Conservation (phyloP, 2,113 vertebrate species). For the Alaudala cheleensis region DNA sequence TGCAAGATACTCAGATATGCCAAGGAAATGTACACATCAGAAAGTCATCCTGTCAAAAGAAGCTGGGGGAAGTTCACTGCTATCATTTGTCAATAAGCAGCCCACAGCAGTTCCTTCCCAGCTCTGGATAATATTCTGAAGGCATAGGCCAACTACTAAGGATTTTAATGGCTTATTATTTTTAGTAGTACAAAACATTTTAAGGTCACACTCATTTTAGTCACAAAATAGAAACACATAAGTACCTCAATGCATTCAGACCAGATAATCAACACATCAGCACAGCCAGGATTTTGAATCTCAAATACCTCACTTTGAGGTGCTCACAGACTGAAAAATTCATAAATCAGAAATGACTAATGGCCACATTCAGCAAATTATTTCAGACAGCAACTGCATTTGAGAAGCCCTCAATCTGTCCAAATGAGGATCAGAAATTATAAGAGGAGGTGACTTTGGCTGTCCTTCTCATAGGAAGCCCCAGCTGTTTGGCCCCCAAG, state of each 20-base stretch:
- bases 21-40: not conserved
- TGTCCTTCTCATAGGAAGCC: not conserved
- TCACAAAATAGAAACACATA: not conserved
- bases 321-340: slow-evolving; percentile 12
- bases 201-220: slow-evolving; percentile 5
- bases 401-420: not conserved
- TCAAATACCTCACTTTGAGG: not conserved
- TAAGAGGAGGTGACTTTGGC: not conserved
- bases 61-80: not conserved
- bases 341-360: slow-evolving; percentile 33
- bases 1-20: not conserved
- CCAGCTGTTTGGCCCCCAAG: not conserved
- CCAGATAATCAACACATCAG: slow-evolving; percentile 23
- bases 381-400: not conserved
- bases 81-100: not conserved
- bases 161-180: slow-evolving; percentile 30
- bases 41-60: not conserved
- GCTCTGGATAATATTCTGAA: not conserved
- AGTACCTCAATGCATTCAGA: not conserved
- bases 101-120: not conserved
- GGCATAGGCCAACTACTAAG: not conserved
- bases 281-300: slow-evolving; percentile 22
- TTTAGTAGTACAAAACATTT: slow-evolving; percentile 9
- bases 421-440: not conserved
- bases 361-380: not conserved